These are phyloP conservation scores for Oncorhynchus keta DNA, from an alignment of 2,113 vertebrate species.

Conservation along the genomic window DNA sequence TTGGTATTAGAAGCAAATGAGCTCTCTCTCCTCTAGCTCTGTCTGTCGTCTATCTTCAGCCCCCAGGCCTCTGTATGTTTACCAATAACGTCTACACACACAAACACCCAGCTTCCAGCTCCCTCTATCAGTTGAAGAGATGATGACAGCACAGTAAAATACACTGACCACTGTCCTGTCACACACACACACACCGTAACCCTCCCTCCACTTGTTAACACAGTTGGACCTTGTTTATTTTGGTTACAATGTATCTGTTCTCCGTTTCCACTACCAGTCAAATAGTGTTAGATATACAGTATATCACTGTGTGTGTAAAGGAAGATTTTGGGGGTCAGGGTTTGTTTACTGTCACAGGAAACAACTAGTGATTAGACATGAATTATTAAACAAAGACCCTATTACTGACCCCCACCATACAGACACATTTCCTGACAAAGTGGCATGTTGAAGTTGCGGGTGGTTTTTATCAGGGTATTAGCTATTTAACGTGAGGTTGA, in stretches of 20 bases:
- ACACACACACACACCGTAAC: not conserved
- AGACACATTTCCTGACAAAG: conserved; percentile 60
- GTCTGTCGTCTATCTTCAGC: conserved; percentile 42
- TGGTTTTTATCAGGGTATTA: conserved; percentile 72
- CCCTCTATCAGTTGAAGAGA: conserved; percentile 60
- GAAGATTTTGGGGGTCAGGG: not conserved
- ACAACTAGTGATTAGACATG: conserved; percentile 72
- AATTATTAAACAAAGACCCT: conserved; percentile 73
- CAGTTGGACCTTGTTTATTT: conserved; percentile 24
- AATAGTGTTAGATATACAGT: not conserved
- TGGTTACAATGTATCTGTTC: not conserved
- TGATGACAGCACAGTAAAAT: conserved; percentile 54
- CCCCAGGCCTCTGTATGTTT: conserved; percentile 55
- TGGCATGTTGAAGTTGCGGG: conserved; percentile 76
- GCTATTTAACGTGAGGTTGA: conserved; percentile 74
- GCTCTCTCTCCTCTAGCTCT: conserved; percentile 36
- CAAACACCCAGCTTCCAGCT: conserved; percentile 67
- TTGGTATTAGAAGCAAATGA: not conserved
- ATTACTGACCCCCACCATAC: conserved; percentile 66
- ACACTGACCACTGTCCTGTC: conserved; percentile 1
- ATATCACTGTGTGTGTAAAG: conserved; percentile 22
- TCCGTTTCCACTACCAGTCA: not conserved
- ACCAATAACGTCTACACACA: conserved; percentile 54
- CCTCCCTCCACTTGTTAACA: conserved; percentile 9
- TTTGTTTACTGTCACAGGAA: conserved; percentile 53